Base-by-base conservation (phyloP, 2,797 vertebrate genomes). In the Cygnus olor region DNA sequence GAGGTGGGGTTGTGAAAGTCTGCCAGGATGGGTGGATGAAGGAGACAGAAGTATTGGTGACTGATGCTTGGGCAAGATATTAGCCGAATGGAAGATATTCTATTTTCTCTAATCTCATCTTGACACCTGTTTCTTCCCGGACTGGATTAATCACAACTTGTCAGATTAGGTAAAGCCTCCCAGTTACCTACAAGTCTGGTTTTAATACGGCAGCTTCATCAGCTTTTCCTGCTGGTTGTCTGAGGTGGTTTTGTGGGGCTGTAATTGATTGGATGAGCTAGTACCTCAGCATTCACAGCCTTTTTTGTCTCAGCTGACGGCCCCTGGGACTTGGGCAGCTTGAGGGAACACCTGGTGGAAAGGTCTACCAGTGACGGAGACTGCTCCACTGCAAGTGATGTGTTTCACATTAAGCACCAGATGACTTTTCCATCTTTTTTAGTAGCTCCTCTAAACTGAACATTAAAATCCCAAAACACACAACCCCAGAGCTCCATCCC, bases 381-480 rank as follows among this genome's bases (percentile, higher is more conserved):
- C 22, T 42, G 4, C 69, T 90, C 64, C 80, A 71, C 61, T 87
- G 45, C 38, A 51, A 58, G 72, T 2, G 65, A 68, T 78, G 86
- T 85, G 84, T 80, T 96, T 95, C 84, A 73, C 65, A 90, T 90
- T 85, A 94, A 87, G 74, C 45, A 68, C 34, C 65, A 90, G 57
- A 83, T 61, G 76, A 78, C 8, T 90, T 95, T 94, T 69, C 81
- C 79, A 42, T 80, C 54, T 74, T 65, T 81, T 66, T 83, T n/a
- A 78, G 51, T 80, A 94, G 77, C 17, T 77, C 38, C 54, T 94
- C 69, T 36, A 64, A 94, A 64, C 2, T 78, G 28, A 21, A 65
- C 74, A 58, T 83, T 68, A n/a, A 95, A 90, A 78, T 73, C 65
- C 69, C 78, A 14, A 54, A 89, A 60, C 0, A 2, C 44, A 2